These are phyloP conservation scores for Euleptes europaea DNA, from an alignment of 2,113 vertebrate species.

Conservation along the genomic window DNA sequence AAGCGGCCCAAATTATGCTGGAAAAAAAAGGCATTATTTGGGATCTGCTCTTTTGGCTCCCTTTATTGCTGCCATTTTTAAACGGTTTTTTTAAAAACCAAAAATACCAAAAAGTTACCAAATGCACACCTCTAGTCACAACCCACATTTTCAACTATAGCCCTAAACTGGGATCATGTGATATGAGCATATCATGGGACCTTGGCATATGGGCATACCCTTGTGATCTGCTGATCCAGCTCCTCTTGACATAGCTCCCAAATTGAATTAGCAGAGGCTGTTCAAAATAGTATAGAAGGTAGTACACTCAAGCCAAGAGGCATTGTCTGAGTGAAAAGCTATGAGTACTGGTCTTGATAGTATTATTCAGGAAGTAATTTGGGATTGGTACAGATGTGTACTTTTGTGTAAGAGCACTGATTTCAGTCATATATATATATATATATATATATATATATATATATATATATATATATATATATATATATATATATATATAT, in stretches of 20 bases:
- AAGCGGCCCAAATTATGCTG: too few species aligned
- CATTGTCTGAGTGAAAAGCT: not conserved
- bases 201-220: not conserved
- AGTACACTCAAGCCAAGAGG: too few species aligned
- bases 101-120: too few species aligned
- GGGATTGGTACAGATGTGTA: not conserved
- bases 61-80: too few species aligned
- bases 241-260: not conserved
- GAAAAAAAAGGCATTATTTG: too few species aligned
- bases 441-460: too few species aligned
- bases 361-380: not conserved
- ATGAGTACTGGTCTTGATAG: not conserved
- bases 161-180: not conserved
- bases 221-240: not conserved
- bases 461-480: too few species aligned
- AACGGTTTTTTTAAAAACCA: too few species aligned
- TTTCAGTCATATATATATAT: not conserved
- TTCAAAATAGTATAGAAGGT: not conserved
- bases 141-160: not conserved
- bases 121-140: too few species aligned
- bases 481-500: too few species aligned
- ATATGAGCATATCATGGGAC: too few species aligned
- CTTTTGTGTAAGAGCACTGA: not conserved
- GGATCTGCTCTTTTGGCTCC: too few species aligned
- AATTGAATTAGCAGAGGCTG: not conserved